These are phyloP conservation scores for Siderastrea radians DNA, from an alignment of 92 coral and sea anemone species.

Conservation along the genomic window DNA sequence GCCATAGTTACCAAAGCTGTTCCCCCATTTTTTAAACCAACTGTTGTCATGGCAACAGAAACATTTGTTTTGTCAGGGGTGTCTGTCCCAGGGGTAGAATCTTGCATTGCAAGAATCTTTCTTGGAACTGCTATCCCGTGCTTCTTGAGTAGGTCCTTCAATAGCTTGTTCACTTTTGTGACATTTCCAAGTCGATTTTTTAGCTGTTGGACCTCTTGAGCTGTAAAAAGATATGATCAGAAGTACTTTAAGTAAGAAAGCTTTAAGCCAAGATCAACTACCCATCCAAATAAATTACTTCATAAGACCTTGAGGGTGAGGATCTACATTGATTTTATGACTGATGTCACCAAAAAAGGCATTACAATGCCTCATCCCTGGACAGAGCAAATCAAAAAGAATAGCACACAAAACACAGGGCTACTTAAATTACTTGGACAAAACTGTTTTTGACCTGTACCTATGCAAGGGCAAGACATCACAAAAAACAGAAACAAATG, in stretches of 20 bases:
- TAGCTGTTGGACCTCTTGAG: conserved; percentile 71
- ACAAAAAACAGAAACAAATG: too few relatives aligned
- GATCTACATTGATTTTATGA: too few relatives aligned
- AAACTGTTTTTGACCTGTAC: too few relatives aligned
- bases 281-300: too few relatives aligned
- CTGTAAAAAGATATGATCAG: conserved; percentile 47
- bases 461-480: too few relatives aligned
- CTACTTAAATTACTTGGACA: too few relatives aligned
- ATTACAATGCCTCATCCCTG: too few relatives aligned
- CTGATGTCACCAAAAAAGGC: too few relatives aligned
- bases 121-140: conserved; percentile 68
- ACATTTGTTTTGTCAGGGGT: conserved; percentile 1
- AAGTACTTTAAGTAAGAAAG: neutral
- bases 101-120: conserved; percentile 22
- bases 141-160: conserved; percentile 66
- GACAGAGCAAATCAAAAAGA: too few relatives aligned
- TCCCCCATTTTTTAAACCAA: neutral
- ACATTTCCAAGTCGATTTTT: conserved; percentile 64
- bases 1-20: neutral
- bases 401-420: too few relatives aligned
- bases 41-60: conserved; percentile 25
- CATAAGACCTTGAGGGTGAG: too few relatives aligned
- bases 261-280: too few relatives aligned
- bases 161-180: conserved; percentile 61
- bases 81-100: conserved; percentile 16